Conservation (phyloP, 2,113 vertebrate species). For the Merops nubicus region DNA sequence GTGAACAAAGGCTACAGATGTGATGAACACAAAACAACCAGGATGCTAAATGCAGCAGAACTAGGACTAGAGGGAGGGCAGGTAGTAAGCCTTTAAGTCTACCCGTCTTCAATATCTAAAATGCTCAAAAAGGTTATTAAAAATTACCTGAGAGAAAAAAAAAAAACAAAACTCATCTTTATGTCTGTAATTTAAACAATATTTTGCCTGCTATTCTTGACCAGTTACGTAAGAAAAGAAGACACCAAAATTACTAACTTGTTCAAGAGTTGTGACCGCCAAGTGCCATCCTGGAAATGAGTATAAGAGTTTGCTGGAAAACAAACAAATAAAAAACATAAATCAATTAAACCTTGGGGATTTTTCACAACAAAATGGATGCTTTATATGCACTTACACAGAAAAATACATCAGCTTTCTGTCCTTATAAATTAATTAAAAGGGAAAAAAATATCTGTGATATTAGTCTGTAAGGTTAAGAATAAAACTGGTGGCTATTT, state of each 20-base stretch:
- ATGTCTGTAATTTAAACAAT: background rate
- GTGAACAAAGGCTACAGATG: background rate
- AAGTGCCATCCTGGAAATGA: slow-evolving; percentile 89
- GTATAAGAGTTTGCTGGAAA: slow-evolving; percentile 89
- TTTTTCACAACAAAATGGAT: background rate
- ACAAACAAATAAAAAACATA: background rate
- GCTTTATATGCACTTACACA: background rate
- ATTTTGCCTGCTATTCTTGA: background rate
- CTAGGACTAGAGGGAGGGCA: background rate
- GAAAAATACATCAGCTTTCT: background rate
- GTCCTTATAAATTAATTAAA: background rate
- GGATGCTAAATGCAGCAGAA: background rate
- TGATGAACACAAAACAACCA: background rate
- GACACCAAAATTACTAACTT: slow-evolving; percentile 74
- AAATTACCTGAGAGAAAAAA: background rate
- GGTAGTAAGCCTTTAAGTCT: background rate
- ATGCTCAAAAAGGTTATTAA: background rate
- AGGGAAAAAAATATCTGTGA: background rate
- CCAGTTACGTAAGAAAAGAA: background rate
- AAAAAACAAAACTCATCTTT: background rate
- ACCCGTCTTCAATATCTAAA: background rate
- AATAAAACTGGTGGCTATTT: background rate
- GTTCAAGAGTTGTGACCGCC: slow-evolving; percentile 85
- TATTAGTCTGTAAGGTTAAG: background rate
- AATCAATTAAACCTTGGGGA: background rate